Base-by-base conservation (phyloP, 1,140 invertebrate genomes). In the Pseudomyrmex cubaensis region DNA sequence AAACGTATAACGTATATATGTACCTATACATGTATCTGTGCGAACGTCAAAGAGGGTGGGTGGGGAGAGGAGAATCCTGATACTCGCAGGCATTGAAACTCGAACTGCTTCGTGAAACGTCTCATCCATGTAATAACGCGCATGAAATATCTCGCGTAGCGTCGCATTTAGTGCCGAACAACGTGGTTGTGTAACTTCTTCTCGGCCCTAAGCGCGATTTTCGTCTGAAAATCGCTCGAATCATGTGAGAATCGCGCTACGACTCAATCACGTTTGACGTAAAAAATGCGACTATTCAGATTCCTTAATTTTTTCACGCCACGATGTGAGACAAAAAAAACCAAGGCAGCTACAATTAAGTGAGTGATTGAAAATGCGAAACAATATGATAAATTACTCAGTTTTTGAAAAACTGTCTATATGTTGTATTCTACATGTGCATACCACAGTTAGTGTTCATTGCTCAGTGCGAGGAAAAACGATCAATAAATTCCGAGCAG, bases 371-470 rank as follows among this genome's bases (percentile, higher is more conserved):
- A 52, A 20, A 54, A 56, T 69, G 74, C 69, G 72, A 72, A 73
- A 76, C 35, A 35, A 46, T 66, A 50, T 20, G 78, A 75, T 72
- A 25, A 25, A 50, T 80, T 70, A 57, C 56, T 10, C 22, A 10
- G 17, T 72, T 72, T 66, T 48, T 50, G 44, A 13, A 67, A 87
- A 72, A 64, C 25, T 35, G 74, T 48, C 9, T 48, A 69, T 46
- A 17, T 20, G 17, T 35, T 35, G 35, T 35, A 35, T 35, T 35
- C 35, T 35, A 35, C 61, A 50, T 86, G 61, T 35, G 83, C 86
- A 88, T 74, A 87, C 74, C 78, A 70, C 78, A 70, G 52, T 86
- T 74, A 84, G 84, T 89, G 80, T 89, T 88, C 84, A 89, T 86
- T 72, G 87, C 85, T 80, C 75, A 61, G 64, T 82, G 66, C 54